Conservation (phyloP, 1,140 invertebrate genomes). For the Anastatus disparis region DNA sequence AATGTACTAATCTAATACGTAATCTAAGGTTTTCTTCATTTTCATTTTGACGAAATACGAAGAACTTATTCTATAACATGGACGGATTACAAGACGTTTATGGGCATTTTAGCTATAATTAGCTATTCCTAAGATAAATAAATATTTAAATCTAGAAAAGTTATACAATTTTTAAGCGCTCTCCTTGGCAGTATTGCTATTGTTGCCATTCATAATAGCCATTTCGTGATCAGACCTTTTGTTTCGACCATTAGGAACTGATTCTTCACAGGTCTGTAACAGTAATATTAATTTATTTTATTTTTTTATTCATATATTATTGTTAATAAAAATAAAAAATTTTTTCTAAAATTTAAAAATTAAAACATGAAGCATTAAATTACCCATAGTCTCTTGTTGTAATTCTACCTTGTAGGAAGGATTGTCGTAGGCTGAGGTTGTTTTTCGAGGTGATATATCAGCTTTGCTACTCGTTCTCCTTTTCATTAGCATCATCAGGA, state of each 20-base stretch:
- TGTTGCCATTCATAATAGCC: conserved; percentile 55
- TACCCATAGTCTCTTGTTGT: conserved; percentile 91
- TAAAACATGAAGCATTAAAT: conserved; percentile 61
- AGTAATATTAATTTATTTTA: not conserved
- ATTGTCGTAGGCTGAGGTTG: conserved; percentile 88
- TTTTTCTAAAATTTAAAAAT: conserved; percentile 18
- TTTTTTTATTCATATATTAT: not conserved
- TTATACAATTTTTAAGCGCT: conserved; percentile 52
- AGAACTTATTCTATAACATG: conserved; percentile 43
- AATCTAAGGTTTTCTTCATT: conserved; percentile 21
- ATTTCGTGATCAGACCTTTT: conserved; percentile 61
- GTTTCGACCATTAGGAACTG: conserved; percentile 56
- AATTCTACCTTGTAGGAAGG: conserved; percentile 93
- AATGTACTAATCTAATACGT: conserved; percentile 29
- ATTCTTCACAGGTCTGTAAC: conserved; percentile 63
- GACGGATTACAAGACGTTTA: conserved; percentile 44
- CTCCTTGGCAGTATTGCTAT: conserved; percentile 52
- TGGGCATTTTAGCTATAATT: conserved; percentile 32
- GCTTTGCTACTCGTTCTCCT: conserved; percentile 74
- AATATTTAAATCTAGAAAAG: conserved; percentile 51
- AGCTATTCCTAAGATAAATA: conserved; percentile 34
- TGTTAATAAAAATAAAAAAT: conserved; percentile 10
- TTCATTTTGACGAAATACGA: conserved; percentile 6
- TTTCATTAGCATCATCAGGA: conserved; percentile 82
- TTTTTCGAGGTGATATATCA: conserved; percentile 74